Percentiles rank a stretch among this genome's conserved stretches.
Conservation (phyloP, 2,797 vertebrate species). For the Pseudochromis fuscus region DNA sequence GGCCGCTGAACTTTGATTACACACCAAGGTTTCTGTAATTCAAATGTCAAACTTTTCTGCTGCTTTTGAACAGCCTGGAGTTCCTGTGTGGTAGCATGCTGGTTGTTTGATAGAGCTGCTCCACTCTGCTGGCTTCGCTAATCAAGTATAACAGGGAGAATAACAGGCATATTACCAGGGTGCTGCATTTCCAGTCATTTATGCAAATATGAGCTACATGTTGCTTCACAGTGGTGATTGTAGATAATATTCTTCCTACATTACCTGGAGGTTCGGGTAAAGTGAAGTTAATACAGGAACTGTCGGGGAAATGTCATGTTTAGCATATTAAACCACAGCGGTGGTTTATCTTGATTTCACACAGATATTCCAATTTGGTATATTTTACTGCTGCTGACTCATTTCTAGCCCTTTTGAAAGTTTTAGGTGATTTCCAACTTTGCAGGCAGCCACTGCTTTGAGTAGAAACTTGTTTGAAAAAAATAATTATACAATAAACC, state of each 20-base stretch:
- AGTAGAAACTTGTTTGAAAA: not conserved
- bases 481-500: not conserved
- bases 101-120: conserved; percentile 40
- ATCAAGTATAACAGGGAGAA: conserved; percentile 48
- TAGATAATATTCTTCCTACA: conserved; percentile 12
- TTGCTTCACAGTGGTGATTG: conserved; percentile 34
- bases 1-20: conserved; percentile 47
- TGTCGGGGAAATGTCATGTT: conserved; percentile 12
- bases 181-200: conserved; percentile 46
- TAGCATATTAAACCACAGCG: not conserved
- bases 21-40: conserved; percentile 42
- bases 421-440: not conserved
- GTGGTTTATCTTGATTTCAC: conserved; percentile 6
- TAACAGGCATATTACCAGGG: conserved; percentile 35
- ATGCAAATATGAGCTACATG: conserved; percentile 49
- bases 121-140: conserved; percentile 57
- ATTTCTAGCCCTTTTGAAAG: not conserved
- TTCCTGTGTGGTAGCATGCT: conserved; percentile 8
- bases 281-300: not conserved
- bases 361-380: not conserved
- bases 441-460: conserved; percentile 14
- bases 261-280: conserved; percentile 5
- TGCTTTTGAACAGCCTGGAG: conserved; percentile 30
- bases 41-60: conserved; percentile 27
- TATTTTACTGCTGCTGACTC: not conserved